Conservation (phyloP, 1,140 invertebrate species). For the Hestina assimilis region DNA sequence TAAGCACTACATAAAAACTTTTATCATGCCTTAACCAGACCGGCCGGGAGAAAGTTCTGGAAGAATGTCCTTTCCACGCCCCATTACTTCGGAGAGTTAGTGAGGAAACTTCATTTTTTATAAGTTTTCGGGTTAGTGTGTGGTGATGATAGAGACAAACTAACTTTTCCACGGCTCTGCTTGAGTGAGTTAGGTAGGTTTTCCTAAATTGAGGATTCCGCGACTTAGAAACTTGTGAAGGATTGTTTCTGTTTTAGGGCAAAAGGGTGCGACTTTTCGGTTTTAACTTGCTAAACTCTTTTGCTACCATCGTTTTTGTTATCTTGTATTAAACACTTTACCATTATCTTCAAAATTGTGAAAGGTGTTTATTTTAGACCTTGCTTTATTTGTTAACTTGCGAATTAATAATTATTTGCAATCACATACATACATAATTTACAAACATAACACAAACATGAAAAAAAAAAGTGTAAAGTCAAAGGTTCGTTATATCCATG, state of each 20-base stretch:
- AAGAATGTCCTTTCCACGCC: slow-evolving; percentile 59
- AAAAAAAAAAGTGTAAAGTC: too few relatives aligned
- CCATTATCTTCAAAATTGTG: neutral
- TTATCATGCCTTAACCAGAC: slow-evolving; percentile 57
- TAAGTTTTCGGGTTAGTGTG: slow-evolving; percentile 44
- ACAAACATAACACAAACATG: too few relatives aligned
- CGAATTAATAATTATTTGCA: too few relatives aligned
- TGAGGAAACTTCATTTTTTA: slow-evolving; percentile 48
- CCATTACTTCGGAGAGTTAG: slow-evolving; percentile 55
- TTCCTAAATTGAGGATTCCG: slow-evolving; percentile 16
- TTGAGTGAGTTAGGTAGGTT: slow-evolving; percentile 21
- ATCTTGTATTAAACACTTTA: neutral
- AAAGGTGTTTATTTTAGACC: neutral
- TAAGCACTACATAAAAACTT: slow-evolving; percentile 73
- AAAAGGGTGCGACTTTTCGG: neutral
- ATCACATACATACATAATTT: too few relatives aligned
- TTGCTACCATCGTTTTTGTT: neutral
- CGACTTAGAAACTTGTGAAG: slow-evolving; percentile 17
- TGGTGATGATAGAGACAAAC: slow-evolving; percentile 41
- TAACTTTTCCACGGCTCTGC: slow-evolving; percentile 17
- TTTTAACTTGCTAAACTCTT: slow-evolving; percentile 4
- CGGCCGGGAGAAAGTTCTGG: slow-evolving; percentile 46
- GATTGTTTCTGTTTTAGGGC: slow-evolving; percentile 10
- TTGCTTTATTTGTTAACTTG: neutral
- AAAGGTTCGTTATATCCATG: too few relatives aligned